Percentiles rank a stretch among this genome's conserved stretches.
phyloP scores from a whole-genome alignment of 2,888 invertebrate species.

The Thysanoteuthis rhombus region DNA sequence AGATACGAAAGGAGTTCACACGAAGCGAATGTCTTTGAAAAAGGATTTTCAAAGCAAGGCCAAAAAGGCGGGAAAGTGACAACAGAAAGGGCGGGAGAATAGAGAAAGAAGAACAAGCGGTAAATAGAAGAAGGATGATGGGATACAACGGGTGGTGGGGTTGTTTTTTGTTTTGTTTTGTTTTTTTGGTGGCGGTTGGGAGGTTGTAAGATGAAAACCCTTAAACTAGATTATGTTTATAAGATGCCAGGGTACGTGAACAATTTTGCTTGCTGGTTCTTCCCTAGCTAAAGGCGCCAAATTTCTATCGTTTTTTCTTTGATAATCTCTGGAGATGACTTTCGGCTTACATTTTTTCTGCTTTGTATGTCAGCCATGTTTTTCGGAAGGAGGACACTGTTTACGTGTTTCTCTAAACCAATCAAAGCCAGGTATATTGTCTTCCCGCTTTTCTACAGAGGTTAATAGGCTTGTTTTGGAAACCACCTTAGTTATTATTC shows the following conservation, averaged over 20 bases:
- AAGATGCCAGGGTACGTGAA: not conserved
- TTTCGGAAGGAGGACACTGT: not conserved
- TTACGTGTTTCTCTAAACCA: not conserved
- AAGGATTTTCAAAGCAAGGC: not conserved
- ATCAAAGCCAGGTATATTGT: not conserved
- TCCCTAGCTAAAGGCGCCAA: not conserved
- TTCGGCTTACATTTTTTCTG: not conserved
- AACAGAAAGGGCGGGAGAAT: not conserved
- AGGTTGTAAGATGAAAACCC: not conserved
- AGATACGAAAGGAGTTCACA: not conserved
- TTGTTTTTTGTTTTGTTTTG: not conserved
- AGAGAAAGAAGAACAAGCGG: not conserved
- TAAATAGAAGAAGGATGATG: not conserved
- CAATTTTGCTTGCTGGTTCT: not conserved
- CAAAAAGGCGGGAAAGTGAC: not conserved
- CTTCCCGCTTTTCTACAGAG: not conserved
- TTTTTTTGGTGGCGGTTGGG: not conserved
- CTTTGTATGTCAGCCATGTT: not conserved
- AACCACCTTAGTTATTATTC: not conserved
- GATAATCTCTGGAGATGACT: not conserved
- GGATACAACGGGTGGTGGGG: not conserved
- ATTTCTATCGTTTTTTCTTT: not conserved
- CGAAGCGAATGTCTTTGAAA: slow-evolving; percentile 12
- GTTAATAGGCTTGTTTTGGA: no score
- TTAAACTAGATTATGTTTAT: not conserved